Conservation (phyloP, 1,140 invertebrate genomes). For the Anastatus disparis region DNA sequence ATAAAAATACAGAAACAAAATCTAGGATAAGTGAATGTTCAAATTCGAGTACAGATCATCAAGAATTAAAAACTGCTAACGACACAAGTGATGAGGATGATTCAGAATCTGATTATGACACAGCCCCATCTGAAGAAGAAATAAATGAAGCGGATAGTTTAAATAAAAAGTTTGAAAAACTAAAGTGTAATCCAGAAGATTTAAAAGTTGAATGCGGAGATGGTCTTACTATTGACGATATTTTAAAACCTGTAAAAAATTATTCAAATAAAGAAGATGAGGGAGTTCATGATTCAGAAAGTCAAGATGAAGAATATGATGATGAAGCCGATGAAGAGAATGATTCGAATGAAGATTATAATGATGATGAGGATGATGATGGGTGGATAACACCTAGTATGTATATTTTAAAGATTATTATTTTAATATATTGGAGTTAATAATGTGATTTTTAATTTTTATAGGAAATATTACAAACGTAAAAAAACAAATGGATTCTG, state of each 20-base stretch:
- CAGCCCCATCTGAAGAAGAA: constrained; percentile 47
- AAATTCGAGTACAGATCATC: constrained; percentile 2
- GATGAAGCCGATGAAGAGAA: constrained; percentile 65
- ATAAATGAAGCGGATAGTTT: constrained; percentile 47
- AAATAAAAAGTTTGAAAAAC: constrained; percentile 58
- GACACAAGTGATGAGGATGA: constrained; percentile 30
- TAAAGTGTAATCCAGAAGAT: constrained; percentile 55
- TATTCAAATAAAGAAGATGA: constrained; percentile 54
- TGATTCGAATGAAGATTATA: constrained; percentile 71
- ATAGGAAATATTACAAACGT: constrained; percentile 78
- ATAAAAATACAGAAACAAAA: constrained; percentile 15
- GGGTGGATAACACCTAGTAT: constrained; percentile 89
- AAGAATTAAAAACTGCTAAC: constrained; percentile 43
- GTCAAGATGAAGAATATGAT: constrained; percentile 70
- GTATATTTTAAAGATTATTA: constrained; percentile 26
- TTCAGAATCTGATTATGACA: constrained; percentile 49
- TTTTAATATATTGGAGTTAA: neutral
- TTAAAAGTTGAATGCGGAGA: constrained; percentile 52
- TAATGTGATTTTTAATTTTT: constrained; percentile 16
- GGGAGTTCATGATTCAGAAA: constrained; percentile 51
- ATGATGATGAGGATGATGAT: constrained; percentile 71
- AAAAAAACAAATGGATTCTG: constrained; percentile 76
- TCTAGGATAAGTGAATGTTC: neutral
- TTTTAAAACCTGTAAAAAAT: constrained; percentile 52
- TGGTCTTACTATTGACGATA: constrained; percentile 55